Conservation (phyloP, 2,888 invertebrate species). For the Ganaspis brasiliensis region DNA sequence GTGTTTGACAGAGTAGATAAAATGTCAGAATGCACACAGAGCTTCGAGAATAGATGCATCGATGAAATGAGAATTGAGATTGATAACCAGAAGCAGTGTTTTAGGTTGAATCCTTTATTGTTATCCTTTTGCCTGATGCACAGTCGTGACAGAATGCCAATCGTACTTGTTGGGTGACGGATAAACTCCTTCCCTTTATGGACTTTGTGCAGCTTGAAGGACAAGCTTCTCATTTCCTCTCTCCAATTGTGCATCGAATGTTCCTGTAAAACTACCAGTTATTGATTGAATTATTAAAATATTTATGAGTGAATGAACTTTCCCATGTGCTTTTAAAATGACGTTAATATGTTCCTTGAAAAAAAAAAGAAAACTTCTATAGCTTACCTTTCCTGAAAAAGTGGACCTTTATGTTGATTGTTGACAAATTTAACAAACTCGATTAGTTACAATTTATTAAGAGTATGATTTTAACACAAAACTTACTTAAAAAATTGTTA, state of each 20-base stretch:
- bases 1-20: slow-evolving; percentile 14
- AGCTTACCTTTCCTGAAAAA: too few species aligned
- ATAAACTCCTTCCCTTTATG: slow-evolving; percentile 59
- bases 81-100: slow-evolving; percentile 47
- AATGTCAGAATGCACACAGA: neutral
- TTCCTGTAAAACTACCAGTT: slow-evolving; percentile 19
- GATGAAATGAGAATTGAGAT: slow-evolving; percentile 58
- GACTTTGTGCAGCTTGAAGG: slow-evolving; percentile 57
- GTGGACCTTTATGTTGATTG: too few species aligned
- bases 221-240: slow-evolving; percentile 70
- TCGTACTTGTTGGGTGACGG: slow-evolving; percentile 62
- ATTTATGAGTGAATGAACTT: neutral
- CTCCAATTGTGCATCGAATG: slow-evolving; percentile 37
- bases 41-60: slow-evolving; percentile 48
- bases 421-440: too few species aligned
- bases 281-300: slow-evolving; percentile 13
- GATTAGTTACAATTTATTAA: too few species aligned
- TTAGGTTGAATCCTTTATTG: slow-evolving; percentile 57
- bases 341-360: too few species aligned
- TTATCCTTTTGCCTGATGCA: slow-evolving; percentile 48
- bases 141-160: slow-evolving; percentile 57
- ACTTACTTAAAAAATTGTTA: too few species aligned
- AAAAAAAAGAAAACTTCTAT: too few species aligned
- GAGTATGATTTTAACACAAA: too few species aligned
- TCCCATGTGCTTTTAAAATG: too few species aligned